These are phyloP conservation scores for Periophthalmodon schlosseri DNA, from an alignment of 2,113 vertebrate genomes.

Conservation along the genomic window DNA sequence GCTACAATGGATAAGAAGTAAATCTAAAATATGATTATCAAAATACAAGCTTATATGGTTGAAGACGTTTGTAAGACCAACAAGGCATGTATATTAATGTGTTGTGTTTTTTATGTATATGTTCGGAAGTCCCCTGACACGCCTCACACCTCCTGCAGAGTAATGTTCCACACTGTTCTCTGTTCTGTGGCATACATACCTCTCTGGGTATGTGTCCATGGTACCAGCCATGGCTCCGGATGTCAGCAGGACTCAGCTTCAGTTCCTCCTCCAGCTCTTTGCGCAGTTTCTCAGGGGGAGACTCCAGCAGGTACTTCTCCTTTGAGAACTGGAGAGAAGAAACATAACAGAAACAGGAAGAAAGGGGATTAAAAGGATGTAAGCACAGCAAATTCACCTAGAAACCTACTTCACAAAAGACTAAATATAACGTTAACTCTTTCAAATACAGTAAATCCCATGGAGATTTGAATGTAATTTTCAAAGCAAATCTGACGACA, in stretches of 20 bases:
- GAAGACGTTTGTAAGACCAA: too few relatives aligned
- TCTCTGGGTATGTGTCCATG: conserved; percentile 95
- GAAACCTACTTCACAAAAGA: background rate
- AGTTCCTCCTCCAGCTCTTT: conserved; percentile 97
- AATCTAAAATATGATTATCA: background rate
- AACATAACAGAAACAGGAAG: conserved; percentile 29
- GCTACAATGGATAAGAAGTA: background rate
- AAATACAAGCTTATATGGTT: background rate
- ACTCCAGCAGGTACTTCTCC: conserved; percentile 97
- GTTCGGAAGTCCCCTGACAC: too few relatives aligned
- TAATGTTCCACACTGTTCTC: background rate
- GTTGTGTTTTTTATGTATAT: too few relatives aligned
- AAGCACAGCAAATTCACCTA: background rate
- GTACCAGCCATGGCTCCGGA: conserved; percentile 98
- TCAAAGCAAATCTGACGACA: background rate
- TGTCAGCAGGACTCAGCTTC: conserved; percentile 90
- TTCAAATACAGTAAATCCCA: conserved; percentile 18
- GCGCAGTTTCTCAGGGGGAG: conserved; percentile 93
- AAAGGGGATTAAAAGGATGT: background rate
- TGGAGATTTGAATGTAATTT: conserved; percentile 5
- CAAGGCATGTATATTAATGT: too few relatives aligned
- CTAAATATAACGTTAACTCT: conserved; percentile 13
- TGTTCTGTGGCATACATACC: conserved; percentile 72
- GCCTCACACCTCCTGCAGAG: background rate
- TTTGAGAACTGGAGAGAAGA: conserved; percentile 89